phyloP scores from a whole-genome alignment of 2,888 invertebrate species.

The Deilephila porcellus region DNA sequence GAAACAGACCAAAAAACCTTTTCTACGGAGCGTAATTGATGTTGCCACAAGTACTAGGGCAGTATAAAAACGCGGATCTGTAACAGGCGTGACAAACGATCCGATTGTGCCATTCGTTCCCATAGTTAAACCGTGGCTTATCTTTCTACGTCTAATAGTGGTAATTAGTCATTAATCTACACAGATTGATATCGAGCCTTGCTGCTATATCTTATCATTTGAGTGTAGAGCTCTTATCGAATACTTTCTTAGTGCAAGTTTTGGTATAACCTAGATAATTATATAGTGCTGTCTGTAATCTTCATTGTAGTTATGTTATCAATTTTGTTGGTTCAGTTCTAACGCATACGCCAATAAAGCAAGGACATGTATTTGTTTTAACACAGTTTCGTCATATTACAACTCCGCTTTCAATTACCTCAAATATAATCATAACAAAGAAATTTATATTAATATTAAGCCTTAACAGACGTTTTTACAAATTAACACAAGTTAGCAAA shows the following conservation, averaged over 20 bases:
- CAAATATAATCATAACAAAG: too few relatives aligned
- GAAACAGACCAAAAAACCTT: neutral
- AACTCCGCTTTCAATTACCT: too few relatives aligned
- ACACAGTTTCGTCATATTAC: too few relatives aligned
- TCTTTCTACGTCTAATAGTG: conserved; percentile 22
- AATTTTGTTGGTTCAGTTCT: neutral
- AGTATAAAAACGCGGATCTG: conserved; percentile 24
- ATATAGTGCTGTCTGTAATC: neutral
- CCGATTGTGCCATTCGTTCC: conserved; percentile 18
- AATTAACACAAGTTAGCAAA: too few relatives aligned
- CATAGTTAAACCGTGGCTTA: conserved; percentile 23
- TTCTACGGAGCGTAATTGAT: conserved; percentile 22
- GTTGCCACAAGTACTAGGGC: conserved; percentile 19
- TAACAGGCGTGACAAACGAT: conserved; percentile 25
- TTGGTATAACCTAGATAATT: neutral
- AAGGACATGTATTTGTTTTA: too few relatives aligned
- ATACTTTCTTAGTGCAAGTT: conserved; percentile 1
- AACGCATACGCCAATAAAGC: neutral
- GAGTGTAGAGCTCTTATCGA: conserved; percentile 26
- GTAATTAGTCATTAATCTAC: conserved; percentile 27
- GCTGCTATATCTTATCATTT: conserved; percentile 26
- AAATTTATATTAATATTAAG: too few relatives aligned
- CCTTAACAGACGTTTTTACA: too few relatives aligned
- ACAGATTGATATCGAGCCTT: conserved; percentile 29
- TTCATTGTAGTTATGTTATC: too few relatives aligned